Percentiles rank a stretch among this genome's conserved stretches.
Conservation (phyloP, 2,888 invertebrate species). For the Phymatocera aterrima region DNA sequence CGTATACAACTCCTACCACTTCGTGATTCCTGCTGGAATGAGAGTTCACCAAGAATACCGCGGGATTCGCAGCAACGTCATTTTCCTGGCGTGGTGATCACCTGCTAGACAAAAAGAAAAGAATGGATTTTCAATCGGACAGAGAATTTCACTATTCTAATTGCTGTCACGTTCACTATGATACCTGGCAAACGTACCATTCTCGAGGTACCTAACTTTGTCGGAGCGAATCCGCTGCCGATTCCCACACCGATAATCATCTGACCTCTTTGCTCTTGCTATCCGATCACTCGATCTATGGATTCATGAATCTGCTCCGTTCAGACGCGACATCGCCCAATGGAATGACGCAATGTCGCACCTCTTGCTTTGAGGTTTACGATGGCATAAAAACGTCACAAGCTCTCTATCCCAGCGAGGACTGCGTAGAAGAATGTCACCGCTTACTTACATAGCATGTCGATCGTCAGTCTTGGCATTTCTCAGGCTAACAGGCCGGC, state of each 20-base stretch:
- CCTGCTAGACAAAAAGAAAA: background rate
- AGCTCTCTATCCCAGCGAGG: background rate
- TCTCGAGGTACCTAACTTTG: constrained; percentile 13
- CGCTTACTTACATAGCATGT: constrained; percentile 4
- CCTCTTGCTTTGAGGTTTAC: constrained; percentile 7
- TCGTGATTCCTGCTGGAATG: background rate
- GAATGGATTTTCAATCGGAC: background rate
- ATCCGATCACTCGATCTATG: constrained; percentile 15
- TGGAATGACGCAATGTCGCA: constrained; percentile 19
- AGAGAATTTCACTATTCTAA: background rate
- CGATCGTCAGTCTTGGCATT: constrained; percentile 32
- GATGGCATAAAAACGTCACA: constrained; percentile 20
- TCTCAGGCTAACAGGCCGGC: background rate
- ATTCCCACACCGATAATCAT: constrained; percentile 61
- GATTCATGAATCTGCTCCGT: constrained; percentile 14
- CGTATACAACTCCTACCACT: constrained; percentile 27
- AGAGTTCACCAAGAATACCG: constrained; percentile 9
- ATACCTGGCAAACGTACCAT: background rate
- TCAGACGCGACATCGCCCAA: constrained; percentile 23
- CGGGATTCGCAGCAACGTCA: background rate
- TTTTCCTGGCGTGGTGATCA: background rate
- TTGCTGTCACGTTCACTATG: constrained; percentile 1
- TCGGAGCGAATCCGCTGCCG: constrained; percentile 45
- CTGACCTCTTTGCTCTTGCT: constrained; percentile 60
- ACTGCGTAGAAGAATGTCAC: constrained; percentile 19